Conservation (phyloP, 1,140 invertebrate species). For the Lycorma delicatula region DNA sequence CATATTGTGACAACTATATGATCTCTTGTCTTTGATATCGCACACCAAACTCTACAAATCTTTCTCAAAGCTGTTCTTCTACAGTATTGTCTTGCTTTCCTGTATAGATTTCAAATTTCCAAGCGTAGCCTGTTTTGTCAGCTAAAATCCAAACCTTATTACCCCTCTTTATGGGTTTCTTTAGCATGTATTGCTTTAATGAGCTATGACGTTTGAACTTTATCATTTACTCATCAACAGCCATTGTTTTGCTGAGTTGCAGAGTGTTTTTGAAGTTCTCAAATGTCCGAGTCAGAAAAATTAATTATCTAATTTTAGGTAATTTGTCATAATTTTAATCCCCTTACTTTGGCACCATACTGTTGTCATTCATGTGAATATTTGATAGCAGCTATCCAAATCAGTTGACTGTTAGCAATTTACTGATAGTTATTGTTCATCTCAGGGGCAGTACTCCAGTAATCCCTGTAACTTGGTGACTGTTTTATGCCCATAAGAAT, state of each 20-base stretch:
- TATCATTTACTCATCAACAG: slow-evolving; percentile 29
- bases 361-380: slow-evolving; percentile 31
- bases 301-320: slow-evolving; percentile 27
- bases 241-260: slow-evolving; percentile 11
- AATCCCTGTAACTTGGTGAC: no score
- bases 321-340: slow-evolving; percentile 27
- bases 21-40: slow-evolving; percentile 8
- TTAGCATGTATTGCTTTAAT: slow-evolving; percentile 28
- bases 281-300: slow-evolving; percentile 11
- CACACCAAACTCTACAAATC: slow-evolving; percentile 18
- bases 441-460: slow-evolving; percentile 28
- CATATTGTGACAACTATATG: slow-evolving; percentile 26
- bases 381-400: slow-evolving; percentile 35
- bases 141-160: slow-evolving; percentile 25
- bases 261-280: slow-evolving; percentile 12
- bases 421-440: slow-evolving; percentile 34
- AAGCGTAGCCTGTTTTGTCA: slow-evolving; percentile 16
- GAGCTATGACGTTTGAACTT: slow-evolving; percentile 27
- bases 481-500: slow-evolving; percentile 33
- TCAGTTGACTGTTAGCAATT: slow-evolving; percentile 36
- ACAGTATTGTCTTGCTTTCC: slow-evolving; percentile 19
- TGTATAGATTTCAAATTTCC: slow-evolving; percentile 25
- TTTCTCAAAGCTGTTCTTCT: slow-evolving; percentile 20
- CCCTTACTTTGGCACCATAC: slow-evolving; percentile 15
- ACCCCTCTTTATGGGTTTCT: slow-evolving; percentile 26